Evolutionary conservation across 2,113 vertebrate species (phyloP).

Genomic region (Jaculus jaculus): DNA sequence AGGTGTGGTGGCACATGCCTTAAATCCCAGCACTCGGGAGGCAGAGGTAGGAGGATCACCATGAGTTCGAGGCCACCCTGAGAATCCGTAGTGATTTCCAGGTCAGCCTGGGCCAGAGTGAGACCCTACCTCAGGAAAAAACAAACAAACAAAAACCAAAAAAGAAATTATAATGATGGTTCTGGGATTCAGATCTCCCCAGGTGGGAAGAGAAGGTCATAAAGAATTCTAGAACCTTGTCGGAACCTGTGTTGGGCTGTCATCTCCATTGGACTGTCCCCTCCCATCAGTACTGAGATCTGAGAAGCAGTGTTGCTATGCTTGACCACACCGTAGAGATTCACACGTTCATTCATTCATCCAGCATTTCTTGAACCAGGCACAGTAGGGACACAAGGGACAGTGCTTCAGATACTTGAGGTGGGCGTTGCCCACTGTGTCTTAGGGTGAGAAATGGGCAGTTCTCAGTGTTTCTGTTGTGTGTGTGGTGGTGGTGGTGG

Average conservation of each 20-base stretch:
- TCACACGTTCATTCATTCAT: background rate
- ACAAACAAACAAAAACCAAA: too few relatives aligned
- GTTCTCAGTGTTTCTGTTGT: background rate
- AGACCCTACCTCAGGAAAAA: too few relatives aligned
- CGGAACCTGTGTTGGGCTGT: background rate
- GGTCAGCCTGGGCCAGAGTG: too few relatives aligned
- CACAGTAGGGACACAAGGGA: too few relatives aligned
- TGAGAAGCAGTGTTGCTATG: rapidly evolving
- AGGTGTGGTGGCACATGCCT: too few relatives aligned
- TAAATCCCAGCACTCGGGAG: too few relatives aligned
- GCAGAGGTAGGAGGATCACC: too few relatives aligned
- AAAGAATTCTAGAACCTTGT: background rate
- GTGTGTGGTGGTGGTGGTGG: background rate
- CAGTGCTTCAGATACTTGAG: background rate
- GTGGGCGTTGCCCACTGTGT: background rate
- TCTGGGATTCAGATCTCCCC: background rate
- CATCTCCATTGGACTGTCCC: rapidly evolving
- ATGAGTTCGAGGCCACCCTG: too few relatives aligned
- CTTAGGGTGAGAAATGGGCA: background rate
- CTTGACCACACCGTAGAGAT: too few relatives aligned
- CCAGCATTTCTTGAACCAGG: background rate
- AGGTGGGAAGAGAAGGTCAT: background rate
- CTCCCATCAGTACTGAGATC: background rate
- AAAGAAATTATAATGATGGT: too few relatives aligned
- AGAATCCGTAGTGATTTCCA: too few relatives aligned